These are phyloP conservation scores for Agrotis segetum DNA, from an alignment of 2,888 invertebrate species.

Conservation along the genomic window DNA sequence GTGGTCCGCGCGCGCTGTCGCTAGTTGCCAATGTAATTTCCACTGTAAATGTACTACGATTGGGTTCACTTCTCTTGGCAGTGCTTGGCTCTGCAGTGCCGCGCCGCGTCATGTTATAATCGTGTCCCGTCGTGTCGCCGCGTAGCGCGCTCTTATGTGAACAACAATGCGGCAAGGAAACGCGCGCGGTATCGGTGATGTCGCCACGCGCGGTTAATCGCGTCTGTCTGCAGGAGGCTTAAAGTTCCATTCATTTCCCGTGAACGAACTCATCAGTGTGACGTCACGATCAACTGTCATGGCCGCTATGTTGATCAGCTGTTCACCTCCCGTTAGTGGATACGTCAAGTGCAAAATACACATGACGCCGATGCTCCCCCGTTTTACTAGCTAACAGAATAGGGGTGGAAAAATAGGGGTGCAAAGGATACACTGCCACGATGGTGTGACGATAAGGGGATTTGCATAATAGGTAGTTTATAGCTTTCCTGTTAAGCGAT, in stretches of 20 bases:
- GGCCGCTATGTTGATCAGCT: slow-evolving; percentile 32
- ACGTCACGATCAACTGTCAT: slow-evolving; percentile 41
- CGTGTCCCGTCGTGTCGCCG: too few relatives aligned
- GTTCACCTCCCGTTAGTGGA: slow-evolving; percentile 19
- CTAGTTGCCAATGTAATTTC: too few relatives aligned
- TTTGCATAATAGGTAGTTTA: slow-evolving; percentile 33
- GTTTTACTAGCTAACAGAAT: slow-evolving; percentile 16
- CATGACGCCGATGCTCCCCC: slow-evolving; percentile 10
- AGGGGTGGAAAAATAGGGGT: slow-evolving; percentile 3
- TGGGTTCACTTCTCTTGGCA: too few relatives aligned
- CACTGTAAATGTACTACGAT: too few relatives aligned
- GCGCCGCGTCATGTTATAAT: too few relatives aligned
- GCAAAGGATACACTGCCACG: slow-evolving; percentile 3
- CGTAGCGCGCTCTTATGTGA: too few relatives aligned
- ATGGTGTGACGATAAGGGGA: slow-evolving; percentile 16
- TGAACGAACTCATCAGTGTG: slow-evolving; percentile 1
- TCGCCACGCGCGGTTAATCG: too few relatives aligned
- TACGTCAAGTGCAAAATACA: slow-evolving; percentile 39
- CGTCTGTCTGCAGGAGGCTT: too few relatives aligned
- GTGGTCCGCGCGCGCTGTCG: too few relatives aligned
- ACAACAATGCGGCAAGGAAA: too few relatives aligned
- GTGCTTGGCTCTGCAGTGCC: too few relatives aligned
- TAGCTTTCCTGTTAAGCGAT: slow-evolving; percentile 11
- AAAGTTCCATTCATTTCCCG: slow-evolving; percentile 1
- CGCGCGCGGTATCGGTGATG: too few relatives aligned